phyloP scores from a whole-genome alignment of 2,113 vertebrate species.

The Hylia prasina region DNA sequence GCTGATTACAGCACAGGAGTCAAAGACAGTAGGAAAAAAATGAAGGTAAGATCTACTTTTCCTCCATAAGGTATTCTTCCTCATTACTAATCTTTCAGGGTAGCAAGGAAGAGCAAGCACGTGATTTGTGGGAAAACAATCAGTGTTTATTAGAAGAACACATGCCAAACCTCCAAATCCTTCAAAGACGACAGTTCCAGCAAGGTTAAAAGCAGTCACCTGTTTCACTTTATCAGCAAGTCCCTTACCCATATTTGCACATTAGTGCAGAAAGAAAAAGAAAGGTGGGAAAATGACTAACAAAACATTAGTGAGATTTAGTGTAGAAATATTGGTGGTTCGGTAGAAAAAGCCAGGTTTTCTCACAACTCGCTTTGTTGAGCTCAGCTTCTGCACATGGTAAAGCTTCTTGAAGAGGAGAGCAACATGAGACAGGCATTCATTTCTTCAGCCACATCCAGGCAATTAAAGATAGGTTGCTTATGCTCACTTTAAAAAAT shows the following conservation, averaged over 20 bases:
- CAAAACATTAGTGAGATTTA: not conserved
- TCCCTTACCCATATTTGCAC: not conserved
- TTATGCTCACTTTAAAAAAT: not conserved
- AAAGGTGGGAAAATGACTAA: not conserved
- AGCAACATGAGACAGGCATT: not conserved
- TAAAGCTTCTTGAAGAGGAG: not conserved
- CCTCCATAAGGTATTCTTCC: not conserved
- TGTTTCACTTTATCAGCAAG: not conserved
- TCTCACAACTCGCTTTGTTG: not conserved
- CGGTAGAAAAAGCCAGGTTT: not conserved
- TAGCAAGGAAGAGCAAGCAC: not conserved
- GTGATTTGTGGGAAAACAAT: not conserved
- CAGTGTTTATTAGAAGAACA: not conserved
- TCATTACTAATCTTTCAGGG: not conserved
- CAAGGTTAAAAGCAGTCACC: not conserved
- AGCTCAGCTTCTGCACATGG: not conserved
- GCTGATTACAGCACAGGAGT: not conserved
- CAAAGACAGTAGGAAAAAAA: not conserved
- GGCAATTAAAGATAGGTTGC: not conserved
- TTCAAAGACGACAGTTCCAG: not conserved
- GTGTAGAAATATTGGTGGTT: not conserved
- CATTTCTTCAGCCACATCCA: not conserved
- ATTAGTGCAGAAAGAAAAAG: not conserved
- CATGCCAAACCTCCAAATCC: not conserved
- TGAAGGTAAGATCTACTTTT: not conserved